Conservation (phyloP, 2,888 invertebrate species). For the Calameuta idolon region DNA sequence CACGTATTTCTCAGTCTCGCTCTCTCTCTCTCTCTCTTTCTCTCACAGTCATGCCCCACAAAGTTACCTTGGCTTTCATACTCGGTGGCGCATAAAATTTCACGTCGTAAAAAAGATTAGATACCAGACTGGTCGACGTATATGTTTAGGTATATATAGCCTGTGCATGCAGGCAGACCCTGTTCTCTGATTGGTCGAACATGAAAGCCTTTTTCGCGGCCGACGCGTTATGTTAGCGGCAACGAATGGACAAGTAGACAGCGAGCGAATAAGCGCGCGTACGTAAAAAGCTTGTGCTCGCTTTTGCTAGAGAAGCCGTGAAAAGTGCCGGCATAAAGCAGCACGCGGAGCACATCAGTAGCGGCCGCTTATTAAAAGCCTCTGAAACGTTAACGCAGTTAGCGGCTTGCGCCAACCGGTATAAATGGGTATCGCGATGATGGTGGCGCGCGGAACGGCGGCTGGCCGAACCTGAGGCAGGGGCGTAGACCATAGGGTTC, state of each 20-base stretch:
- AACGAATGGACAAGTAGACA: conserved; percentile 52
- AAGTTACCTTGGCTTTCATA: too few relatives aligned
- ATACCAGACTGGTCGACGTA: conserved; percentile 29
- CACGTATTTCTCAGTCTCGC: too few relatives aligned
- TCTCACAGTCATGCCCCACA: too few relatives aligned
- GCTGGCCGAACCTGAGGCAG: not conserved
- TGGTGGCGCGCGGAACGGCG: conserved; percentile 13
- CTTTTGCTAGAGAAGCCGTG: conserved; percentile 37
- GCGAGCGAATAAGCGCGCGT: conserved; percentile 33
- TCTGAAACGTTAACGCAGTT: conserved; percentile 47
- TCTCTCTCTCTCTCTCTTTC: too few relatives aligned
- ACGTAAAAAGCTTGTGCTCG: conserved; percentile 50
- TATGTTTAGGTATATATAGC: not conserved
- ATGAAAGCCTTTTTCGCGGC: conserved; percentile 49
- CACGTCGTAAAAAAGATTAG: conserved; percentile 57
- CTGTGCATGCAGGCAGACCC: not conserved
- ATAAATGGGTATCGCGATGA: conserved; percentile 3
- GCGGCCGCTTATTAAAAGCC: conserved; percentile 48
- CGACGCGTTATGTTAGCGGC: conserved; percentile 30
- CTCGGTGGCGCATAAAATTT: conserved; percentile 42
- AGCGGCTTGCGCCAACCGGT: conserved; percentile 35
- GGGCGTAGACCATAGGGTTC: conserved; percentile 4
- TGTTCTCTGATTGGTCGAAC: conserved; percentile 29
- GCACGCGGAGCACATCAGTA: conserved; percentile 23
- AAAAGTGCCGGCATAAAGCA: conserved; percentile 48